Conservation (phyloP, 2,113 vertebrate genomes). For the Melanotaenia duboulayi region DNA sequence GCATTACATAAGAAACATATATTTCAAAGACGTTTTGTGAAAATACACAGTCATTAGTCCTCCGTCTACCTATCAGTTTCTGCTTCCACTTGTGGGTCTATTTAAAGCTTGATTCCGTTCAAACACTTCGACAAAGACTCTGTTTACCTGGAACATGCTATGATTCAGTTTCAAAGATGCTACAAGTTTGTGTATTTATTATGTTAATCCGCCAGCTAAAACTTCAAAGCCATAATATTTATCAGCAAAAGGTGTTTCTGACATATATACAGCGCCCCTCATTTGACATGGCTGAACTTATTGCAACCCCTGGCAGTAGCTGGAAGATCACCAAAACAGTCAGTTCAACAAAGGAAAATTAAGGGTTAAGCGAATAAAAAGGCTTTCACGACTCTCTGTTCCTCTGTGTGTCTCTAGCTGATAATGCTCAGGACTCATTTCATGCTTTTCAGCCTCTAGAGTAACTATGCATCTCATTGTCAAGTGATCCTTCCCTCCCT, state of each 20-base stretch:
- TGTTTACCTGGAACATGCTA: conserved; percentile 12
- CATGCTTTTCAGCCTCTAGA: conserved; percentile 44
- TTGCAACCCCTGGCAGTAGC: conserved; percentile 15
- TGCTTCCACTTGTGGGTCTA: neutral
- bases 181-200: neutral
- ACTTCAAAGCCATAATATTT: conserved; percentile 27
- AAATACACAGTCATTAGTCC: neutral
- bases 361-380: conserved; percentile 10
- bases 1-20: neutral
- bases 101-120: neutral
- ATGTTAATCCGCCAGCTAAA: conserved; percentile 8
- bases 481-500: conserved; percentile 3
- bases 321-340: conserved; percentile 20
- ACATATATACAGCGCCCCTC: conserved; percentile 16
- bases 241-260: conserved; percentile 4
- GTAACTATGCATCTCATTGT: conserved; percentile 33
- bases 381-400: conserved; percentile 1
- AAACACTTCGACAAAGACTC: neutral
- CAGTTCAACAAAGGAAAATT: neutral
- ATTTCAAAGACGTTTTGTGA: neutral
- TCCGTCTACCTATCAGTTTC: neutral
- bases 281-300: conserved; percentile 29
- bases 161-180: neutral
- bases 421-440: conserved; percentile 47
- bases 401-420: conserved; percentile 9